Base-by-base conservation (phyloP, 2,888 invertebrate species). In the Ophioninae sp. region DNA sequence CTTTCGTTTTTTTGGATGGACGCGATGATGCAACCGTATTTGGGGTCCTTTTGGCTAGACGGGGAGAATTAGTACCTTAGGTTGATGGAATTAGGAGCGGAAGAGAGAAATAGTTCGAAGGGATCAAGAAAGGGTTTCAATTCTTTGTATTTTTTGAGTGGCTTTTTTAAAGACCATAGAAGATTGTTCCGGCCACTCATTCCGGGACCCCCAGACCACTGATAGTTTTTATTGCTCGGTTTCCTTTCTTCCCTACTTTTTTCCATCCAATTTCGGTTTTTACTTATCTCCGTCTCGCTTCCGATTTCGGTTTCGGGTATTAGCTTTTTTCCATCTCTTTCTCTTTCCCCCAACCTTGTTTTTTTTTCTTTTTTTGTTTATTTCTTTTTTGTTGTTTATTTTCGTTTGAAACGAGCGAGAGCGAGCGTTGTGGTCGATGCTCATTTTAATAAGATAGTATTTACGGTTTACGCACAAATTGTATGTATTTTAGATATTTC, bases 401-500 rank as follows among this genome's bases (percentile, higher is more conserved):
- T 68, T 78, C 61, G 44, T 63, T 30, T n/a, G 41, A 51, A 63
- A 73, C 63, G 61, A 63, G 44, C 73, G 37, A 71, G 44, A 67
- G 23, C 23, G 51, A 44, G 30, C 30, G 30, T 2, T 22, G n/a
- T 39, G 51, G 72, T 68, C 71, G 75, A 75, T 67, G 81, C 76
- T 82, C 79, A 73, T 84, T 84, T 84, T 82, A 84, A 84, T 84
- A 73, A 81, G 85, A 86, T 87, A 86, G 87, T 79, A 87, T 89
- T 90, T 89, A n/a, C 87, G 84, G 73, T 84, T 84, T 83, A 76
- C 74, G 39, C 74, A 71, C 84, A 88, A 91, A 92, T 92, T 88
- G 88, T 89, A 91, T 90, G 90, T 91, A 89, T 92, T 92, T 91
- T 91, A 91, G 91, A 92, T 92, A 92, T 92, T 92, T 92, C 90